Conservation (phyloP, 2,888 invertebrate genomes). For the Ennomos quercinarius region DNA sequence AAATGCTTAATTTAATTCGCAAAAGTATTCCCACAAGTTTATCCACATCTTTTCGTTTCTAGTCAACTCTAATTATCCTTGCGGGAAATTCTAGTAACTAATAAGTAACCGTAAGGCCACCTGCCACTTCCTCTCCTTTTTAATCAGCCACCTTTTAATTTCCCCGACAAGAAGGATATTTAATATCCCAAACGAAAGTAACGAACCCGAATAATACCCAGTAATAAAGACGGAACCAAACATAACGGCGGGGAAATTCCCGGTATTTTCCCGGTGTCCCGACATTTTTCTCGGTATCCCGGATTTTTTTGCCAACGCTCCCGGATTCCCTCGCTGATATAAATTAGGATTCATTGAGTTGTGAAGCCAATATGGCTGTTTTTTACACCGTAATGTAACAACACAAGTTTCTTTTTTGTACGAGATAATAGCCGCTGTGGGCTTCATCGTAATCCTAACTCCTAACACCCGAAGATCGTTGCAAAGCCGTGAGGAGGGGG, state of each 20-base stretch:
- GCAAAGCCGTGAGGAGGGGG: too few relatives aligned
- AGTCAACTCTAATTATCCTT: too few relatives aligned
- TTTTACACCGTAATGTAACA: slow-evolving; percentile 23
- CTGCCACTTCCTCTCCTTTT: slow-evolving; percentile 13
- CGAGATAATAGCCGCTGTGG: too few relatives aligned
- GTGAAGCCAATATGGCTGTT: slow-evolving; percentile 32
- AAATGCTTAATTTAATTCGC: too few relatives aligned
- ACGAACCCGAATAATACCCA: slow-evolving; percentile 11
- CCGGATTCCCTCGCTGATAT: slow-evolving; percentile 34
- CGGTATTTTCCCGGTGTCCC: slow-evolving; percentile 16
- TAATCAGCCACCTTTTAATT: slow-evolving; percentile 27
- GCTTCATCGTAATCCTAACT: too few relatives aligned
- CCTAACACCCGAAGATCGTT: too few relatives aligned
- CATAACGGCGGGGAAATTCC: slow-evolving; percentile 11
- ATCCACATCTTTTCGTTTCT: too few relatives aligned
- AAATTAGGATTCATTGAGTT: slow-evolving; percentile 45
- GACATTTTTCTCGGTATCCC: slow-evolving; percentile 7
- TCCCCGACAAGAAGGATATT: slow-evolving; percentile 20
- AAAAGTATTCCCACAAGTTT: too few relatives aligned
- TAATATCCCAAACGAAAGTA: slow-evolving; percentile 22
- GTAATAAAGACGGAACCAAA: slow-evolving; percentile 19
- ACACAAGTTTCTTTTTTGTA: too few relatives aligned
- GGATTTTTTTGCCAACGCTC: slow-evolving; percentile 3
- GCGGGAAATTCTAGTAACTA: neutral
- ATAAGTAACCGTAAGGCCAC: neutral